Conservation (phyloP, 2,888 invertebrate species). For the Escarpia spicata region DNA sequence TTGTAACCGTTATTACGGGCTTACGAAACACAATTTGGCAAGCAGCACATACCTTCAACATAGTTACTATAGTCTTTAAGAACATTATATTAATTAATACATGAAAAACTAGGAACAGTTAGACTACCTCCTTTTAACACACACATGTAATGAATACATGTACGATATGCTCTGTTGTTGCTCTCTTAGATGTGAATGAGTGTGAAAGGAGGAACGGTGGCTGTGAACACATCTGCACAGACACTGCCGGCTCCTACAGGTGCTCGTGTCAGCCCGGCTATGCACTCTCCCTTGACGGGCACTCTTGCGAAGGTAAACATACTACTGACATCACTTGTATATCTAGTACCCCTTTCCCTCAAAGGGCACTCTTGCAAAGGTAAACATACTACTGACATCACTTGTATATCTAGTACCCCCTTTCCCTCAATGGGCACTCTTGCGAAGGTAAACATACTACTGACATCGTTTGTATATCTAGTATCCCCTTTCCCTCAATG, state of each 20-base stretch:
- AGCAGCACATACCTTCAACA: too few species aligned
- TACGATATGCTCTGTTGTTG: not conserved
- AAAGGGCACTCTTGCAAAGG: conserved; percentile 19
- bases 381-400: not conserved
- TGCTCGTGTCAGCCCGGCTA: conserved; percentile 7
- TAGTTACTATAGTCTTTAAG: too few species aligned
- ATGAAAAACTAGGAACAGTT: too few species aligned
- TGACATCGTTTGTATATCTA: too few species aligned
- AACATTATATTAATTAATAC: too few species aligned
- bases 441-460: too few species aligned
- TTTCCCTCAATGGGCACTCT: too few species aligned
- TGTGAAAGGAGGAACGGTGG: conserved; percentile 18
- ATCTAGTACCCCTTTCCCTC: not conserved
- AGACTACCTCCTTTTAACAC: too few species aligned
- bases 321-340: not conserved
- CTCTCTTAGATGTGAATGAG: not conserved
- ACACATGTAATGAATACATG: not conserved
- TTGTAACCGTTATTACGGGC: too few species aligned
- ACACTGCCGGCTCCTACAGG: conserved; percentile 19
- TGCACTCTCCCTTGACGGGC: not conserved
- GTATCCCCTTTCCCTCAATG: too few species aligned
- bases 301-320: conserved; percentile 19
- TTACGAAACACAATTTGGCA: too few species aligned
- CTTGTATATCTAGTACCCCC: too few species aligned
- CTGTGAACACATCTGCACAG: conserved; percentile 19